Conservation (phyloP, 2,888 invertebrate genomes). For the Morpho achilles region DNA sequence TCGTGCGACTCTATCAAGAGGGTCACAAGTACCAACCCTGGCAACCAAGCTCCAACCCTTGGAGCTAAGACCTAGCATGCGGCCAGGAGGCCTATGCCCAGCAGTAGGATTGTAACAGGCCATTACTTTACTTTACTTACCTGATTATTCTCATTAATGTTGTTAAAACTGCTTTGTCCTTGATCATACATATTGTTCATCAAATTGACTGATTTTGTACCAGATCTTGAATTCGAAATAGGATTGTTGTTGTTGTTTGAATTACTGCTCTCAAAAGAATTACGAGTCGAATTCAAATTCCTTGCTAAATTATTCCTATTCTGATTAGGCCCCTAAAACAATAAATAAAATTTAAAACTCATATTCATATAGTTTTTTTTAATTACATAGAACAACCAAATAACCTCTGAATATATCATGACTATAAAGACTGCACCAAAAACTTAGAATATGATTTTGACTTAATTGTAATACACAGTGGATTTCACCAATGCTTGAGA, state of each 20-base stretch:
- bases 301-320: conserved; percentile 69
- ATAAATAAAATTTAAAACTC: not conserved
- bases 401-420: too few relatives aligned
- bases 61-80: too few relatives aligned
- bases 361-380: too few relatives aligned
- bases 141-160: conserved; percentile 64
- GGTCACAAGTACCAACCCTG: too few relatives aligned
- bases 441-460: too few relatives aligned
- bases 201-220: conserved; percentile 65
- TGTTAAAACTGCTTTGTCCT: conserved; percentile 62
- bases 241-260: conserved; percentile 61
- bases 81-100: too few relatives aligned
- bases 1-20: too few relatives aligned
- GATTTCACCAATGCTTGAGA: too few relatives aligned
- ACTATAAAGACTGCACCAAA: too few relatives aligned
- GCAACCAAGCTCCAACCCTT: too few relatives aligned
- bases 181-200: conserved; percentile 75
- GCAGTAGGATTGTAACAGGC: not conserved
- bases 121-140: conserved; percentile 39
- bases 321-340: conserved; percentile 59
- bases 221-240: conserved; percentile 51
- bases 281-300: conserved; percentile 65
- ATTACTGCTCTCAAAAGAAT: conserved; percentile 61
- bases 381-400: too few relatives aligned
- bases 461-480: too few relatives aligned